These are phyloP conservation scores for Trachurus trachurus DNA, from an alignment of 2,797 vertebrate species.

Conservation along the genomic window DNA sequence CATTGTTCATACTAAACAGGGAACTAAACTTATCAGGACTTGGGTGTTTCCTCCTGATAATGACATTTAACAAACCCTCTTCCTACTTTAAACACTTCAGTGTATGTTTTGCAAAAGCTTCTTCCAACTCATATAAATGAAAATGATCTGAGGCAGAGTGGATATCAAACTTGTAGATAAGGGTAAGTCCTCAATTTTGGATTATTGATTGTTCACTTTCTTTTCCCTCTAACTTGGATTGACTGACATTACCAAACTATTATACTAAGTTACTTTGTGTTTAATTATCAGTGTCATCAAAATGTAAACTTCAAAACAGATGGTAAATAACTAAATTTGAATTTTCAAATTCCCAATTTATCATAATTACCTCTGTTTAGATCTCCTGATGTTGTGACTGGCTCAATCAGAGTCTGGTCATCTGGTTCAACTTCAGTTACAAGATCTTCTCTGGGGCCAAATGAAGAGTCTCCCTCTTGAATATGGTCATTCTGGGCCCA, in stretches of 20 bases:
- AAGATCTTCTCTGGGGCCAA: conserved; percentile 64
- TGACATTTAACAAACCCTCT: background rate
- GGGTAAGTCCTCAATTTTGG: conserved; percentile 9
- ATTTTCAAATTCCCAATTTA: background rate
- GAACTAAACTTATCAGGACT: background rate
- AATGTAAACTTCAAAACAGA: background rate
- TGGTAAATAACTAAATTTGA: background rate
- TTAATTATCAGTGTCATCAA: background rate
- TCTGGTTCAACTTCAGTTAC: conserved; percentile 75
- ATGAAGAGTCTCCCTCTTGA: conserved; percentile 77
- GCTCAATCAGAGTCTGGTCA: conserved; percentile 58
- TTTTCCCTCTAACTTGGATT: background rate
- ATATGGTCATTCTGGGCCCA: conserved; percentile 85
- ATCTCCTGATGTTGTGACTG: conserved; percentile 54
- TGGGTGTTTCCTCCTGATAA: conserved; percentile 10
- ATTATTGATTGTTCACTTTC: background rate
- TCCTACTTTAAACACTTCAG: background rate
- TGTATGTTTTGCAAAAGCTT: background rate
- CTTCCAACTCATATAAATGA: too few relatives aligned
- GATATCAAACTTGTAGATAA: conserved; percentile 7
- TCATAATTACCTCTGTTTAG: conserved; percentile 80
- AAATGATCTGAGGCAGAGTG: too few relatives aligned
- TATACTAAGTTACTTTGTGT: background rate
- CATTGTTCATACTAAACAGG: background rate
- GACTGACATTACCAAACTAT: background rate